Percentiles rank a stretch among this genome's conserved stretches.
Evolutionary conservation across 2,113 vertebrate species (phyloP).

Genomic region (Myodes glareolus): DNA sequence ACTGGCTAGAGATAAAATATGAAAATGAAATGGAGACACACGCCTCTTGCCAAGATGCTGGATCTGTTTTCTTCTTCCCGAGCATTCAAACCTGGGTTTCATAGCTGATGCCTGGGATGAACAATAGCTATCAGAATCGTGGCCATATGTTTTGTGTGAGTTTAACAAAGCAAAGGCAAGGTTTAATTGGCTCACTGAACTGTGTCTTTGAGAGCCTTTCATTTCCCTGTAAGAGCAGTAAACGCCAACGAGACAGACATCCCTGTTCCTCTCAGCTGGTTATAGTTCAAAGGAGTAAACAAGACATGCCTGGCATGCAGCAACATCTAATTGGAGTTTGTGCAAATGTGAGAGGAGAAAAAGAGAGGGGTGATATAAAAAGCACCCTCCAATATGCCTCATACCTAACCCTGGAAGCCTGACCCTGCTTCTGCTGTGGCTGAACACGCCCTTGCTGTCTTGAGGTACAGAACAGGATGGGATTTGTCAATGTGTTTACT

Average conservation of each 20-base stretch:
- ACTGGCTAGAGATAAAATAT: not conserved
- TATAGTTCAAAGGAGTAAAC: slow-evolving; percentile 58
- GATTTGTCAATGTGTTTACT: not conserved
- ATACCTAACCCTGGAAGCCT: not conserved
- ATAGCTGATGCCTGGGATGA: not conserved
- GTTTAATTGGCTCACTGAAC: slow-evolving; percentile 57
- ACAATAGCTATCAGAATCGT: slow-evolving; percentile 44
- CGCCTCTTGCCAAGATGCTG: not conserved
- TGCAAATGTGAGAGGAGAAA: not conserved
- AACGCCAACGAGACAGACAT: slow-evolving; percentile 58
- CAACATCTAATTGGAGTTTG: slow-evolving; percentile 36
- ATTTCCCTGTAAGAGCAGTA: slow-evolving; percentile 63
- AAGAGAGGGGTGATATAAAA: not conserved
- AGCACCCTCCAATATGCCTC: not conserved
- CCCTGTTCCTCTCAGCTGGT: slow-evolving; percentile 54
- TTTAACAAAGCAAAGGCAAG: slow-evolving; percentile 55
- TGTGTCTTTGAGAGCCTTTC: slow-evolving; percentile 52
- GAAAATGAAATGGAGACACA: slow-evolving; percentile 40
- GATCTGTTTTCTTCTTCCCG: not conserved
- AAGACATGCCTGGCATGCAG: not conserved
- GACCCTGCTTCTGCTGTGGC: not conserved
- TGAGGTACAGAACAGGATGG: not conserved
- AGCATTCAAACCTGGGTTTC: slow-evolving; percentile 44
- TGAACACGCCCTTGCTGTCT: not conserved
- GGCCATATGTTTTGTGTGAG: slow-evolving; percentile 47